Conservation (phyloP, 2,113 vertebrate genomes). For the Halcyon malimbica region DNA sequence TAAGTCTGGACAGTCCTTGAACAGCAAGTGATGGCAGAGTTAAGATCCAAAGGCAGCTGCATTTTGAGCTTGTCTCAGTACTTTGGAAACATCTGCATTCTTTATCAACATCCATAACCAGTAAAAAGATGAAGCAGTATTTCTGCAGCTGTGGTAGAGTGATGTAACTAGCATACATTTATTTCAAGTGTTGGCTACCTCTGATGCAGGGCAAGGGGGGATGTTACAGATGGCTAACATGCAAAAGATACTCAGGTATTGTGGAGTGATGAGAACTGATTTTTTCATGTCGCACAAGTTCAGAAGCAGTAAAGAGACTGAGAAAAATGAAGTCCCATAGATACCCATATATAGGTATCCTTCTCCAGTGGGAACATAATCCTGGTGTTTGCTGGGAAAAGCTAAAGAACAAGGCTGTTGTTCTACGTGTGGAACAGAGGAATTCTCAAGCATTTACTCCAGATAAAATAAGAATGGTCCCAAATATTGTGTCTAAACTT, state of each 20-base stretch:
- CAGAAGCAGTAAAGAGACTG: background rate
- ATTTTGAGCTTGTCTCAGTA: slow-evolving; percentile 58
- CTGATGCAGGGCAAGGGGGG: background rate
- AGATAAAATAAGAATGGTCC: slow-evolving; percentile 9
- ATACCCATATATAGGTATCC: fast-evolving
- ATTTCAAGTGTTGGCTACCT: slow-evolving; percentile 33
- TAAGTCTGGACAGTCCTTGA: slow-evolving; percentile 58
- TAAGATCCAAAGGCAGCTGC: slow-evolving; percentile 45
- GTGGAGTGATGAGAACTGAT: background rate
- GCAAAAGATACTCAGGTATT: background rate
- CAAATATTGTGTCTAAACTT: background rate
- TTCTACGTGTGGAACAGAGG: background rate
- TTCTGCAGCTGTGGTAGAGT: slow-evolving; percentile 46
- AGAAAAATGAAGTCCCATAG: background rate
- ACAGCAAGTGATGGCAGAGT: slow-evolving; percentile 46
- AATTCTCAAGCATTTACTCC: background rate
- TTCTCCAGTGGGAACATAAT: background rate
- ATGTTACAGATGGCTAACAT: background rate
- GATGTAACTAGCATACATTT: slow-evolving; percentile 8
- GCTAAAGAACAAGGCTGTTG: background rate
- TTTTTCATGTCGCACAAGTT: background rate
- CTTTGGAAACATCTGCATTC: slow-evolving; percentile 65
- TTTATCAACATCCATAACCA: slow-evolving; percentile 45
- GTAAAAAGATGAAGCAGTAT: slow-evolving; percentile 41
- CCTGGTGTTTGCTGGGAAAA: background rate